phyloP scores from a whole-genome alignment of 2,888 invertebrate species.

The Anoplius nigerrimus region DNA sequence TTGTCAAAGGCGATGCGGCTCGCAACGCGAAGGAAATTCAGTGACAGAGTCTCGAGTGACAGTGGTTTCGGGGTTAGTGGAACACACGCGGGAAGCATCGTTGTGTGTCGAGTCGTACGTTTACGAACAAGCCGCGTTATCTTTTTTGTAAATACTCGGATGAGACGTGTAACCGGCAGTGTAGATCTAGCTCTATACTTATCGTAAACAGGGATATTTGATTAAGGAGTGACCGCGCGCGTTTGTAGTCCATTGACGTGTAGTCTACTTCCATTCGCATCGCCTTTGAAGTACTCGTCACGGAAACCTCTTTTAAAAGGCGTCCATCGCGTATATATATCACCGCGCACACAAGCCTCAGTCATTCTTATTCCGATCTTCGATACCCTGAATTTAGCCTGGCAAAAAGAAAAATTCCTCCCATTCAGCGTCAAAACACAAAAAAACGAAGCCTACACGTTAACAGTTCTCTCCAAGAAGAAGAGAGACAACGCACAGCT shows the following conservation, averaged over 20 bases:
- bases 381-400: no score
- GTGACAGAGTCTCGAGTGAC: slow-evolving; percentile 54
- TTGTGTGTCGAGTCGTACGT: slow-evolving; percentile 38
- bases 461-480: no score
- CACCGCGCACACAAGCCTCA: neutral
- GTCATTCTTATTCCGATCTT: no score
- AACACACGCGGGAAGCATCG: slow-evolving; percentile 40
- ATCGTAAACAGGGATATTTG: neutral
- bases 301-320: no score
- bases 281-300: no score
- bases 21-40: slow-evolving; percentile 48
- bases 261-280: no score
- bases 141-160: slow-evolving; percentile 34
- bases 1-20: slow-evolving; percentile 6
- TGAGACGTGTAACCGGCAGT: neutral
- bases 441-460: no score
- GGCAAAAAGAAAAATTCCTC: no score
- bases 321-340: no score
- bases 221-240: neutral
- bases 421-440: no score
- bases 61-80: slow-evolving; percentile 55
- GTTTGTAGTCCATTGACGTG: neutral
- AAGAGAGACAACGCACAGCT: no score
- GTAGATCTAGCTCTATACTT: neutral
- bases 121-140: slow-evolving; percentile 29